Base-by-base conservation (phyloP, 23 tunicate species). In the Aplidium turbinatum region DNA sequence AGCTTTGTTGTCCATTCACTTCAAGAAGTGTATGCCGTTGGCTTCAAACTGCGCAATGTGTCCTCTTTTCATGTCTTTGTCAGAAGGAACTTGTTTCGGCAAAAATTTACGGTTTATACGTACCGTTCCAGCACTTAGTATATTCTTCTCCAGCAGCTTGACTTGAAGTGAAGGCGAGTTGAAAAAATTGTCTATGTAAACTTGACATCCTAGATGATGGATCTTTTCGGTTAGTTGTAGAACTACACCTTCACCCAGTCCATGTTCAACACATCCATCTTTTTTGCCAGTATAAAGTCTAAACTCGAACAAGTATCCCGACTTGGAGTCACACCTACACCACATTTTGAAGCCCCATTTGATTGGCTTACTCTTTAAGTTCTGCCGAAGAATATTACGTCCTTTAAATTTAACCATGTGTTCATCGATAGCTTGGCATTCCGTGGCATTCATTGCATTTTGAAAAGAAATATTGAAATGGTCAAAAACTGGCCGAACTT, bases 361-460 rank as follows among this genome's bases (percentile, higher is more conserved):
- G 2, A 65, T 30, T 3, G 72, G 72, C 27, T 65, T 65, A n/a
- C 50, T 50, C 26, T 65, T 65, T 36, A 65, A 48, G 18, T 65
- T 28, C 36, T 42, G 50, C 11, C 50, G 50, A 11, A 42, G 11
- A 9, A 42, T 42, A 16, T 42, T 42, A 16, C 16, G 50, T 7
- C 72, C 50, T 38, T 65, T 65, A 11, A 35, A 65, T 16, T 38
- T 36, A 11, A 65, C 27, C 72, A 65, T 65, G 26, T 65, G 72
- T 26, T 65, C 72, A 65, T 65, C 72, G 27, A 65, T 38, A 9
- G 72, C 19, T 30, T 65, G 72, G 5, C 5, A 6, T 13, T 35
- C 22, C 19, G 50, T 65, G 22, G 48, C 26, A 18, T 4, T 2
- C 72, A 65, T 65, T 35, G 30, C 72, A 35, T 36, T 7, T 25